Conservation (phyloP, 2,888 invertebrate genomes). For the Mycalesis mineus region DNA sequence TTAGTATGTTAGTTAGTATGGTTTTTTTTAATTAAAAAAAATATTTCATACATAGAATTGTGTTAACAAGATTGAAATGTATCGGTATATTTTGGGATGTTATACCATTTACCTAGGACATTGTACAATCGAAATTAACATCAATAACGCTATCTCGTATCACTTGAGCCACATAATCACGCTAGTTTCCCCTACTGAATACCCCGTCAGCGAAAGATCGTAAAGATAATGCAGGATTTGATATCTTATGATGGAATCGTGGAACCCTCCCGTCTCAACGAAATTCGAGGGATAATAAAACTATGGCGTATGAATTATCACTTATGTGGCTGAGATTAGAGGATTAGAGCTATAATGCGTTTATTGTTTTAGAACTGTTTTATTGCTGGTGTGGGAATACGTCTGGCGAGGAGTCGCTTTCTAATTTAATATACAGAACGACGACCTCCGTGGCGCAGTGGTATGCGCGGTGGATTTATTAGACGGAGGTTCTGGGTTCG, state of each 20-base stretch:
- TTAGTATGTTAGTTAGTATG: no score
- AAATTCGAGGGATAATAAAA: conserved; percentile 73
- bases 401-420: no score
- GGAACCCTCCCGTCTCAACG: conserved; percentile 56
- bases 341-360: conserved; percentile 22
- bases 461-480: no score
- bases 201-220: conserved; percentile 36
- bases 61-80: no score
- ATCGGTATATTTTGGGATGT: no score
- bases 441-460: no score
- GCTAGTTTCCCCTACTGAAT: conserved; percentile 25
- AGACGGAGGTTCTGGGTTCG: no score
- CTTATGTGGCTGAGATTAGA: conserved; percentile 20
- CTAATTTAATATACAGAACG: no score
- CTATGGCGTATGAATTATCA: conserved; percentile 36
- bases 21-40: no score
- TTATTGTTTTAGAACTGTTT: conserved; percentile 23
- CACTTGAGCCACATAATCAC: conserved; percentile 32
- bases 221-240: conserved; percentile 69
- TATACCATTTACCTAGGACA: no score
- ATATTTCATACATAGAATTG: no score
- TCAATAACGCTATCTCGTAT: conserved; percentile 11
- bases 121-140: no score
- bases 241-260: conserved; percentile 60
- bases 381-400: conserved; percentile 15